A percentile compares a stretch with the other conserved stretches of the same genome.
Conservation (phyloP, 2,888 invertebrate species). For the Meloe dianella region DNA sequence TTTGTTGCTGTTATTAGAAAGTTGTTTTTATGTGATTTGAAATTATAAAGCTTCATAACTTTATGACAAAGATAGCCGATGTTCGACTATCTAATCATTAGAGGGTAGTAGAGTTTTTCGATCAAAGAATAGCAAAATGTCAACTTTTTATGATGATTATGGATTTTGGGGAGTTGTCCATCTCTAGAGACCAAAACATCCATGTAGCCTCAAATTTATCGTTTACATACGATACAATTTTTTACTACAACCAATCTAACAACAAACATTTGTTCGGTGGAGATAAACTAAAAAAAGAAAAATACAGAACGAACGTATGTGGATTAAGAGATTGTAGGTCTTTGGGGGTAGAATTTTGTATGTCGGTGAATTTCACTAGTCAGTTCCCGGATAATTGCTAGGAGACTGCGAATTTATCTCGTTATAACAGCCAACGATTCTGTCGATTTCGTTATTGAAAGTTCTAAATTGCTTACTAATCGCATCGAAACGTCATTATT, state of each 20-base stretch:
- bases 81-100: too few relatives aligned
- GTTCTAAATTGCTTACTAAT: too few relatives aligned
- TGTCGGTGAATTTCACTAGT: too few relatives aligned
- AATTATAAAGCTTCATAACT: too few relatives aligned
- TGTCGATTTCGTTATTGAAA: too few relatives aligned
- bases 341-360: neutral
- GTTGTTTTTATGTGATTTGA: too few relatives aligned
- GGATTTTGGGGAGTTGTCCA: neutral
- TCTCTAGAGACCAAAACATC: neutral
- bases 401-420: neutral
- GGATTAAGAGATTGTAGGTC: neutral
- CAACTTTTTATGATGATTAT: neutral
- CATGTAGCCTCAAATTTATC: neutral
- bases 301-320: neutral
- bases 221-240: neutral
- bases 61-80: too few relatives aligned
- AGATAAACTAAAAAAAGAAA: neutral
- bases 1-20: too few relatives aligned
- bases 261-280: too few relatives aligned
- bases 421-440: neutral
- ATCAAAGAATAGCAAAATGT: too few relatives aligned
- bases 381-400: neutral
- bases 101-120: too few relatives aligned
- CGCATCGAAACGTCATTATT: too few relatives aligned
- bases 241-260: neutral